Base-by-base conservation (phyloP, 2,113 vertebrate genomes). In the Phylloscopus whistleri region DNA sequence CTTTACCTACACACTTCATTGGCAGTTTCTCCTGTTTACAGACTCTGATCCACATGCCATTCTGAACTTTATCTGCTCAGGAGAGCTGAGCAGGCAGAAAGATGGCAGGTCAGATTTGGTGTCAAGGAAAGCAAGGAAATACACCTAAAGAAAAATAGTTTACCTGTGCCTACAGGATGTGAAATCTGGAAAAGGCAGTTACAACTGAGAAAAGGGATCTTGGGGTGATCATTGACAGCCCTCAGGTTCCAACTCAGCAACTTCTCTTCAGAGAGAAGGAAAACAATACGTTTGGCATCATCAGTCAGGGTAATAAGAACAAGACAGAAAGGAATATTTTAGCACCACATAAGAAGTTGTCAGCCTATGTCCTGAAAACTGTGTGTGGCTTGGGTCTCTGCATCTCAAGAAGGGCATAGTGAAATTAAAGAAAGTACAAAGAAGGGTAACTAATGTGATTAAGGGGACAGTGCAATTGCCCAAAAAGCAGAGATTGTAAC, bases 161-260 rank as follows among this genome's bases (percentile, higher is more conserved):
- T 58, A 56, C 37, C 41, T 69, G 31, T 44, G 41, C 53, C 37
- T 39, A 49, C 10, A 10, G 0, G 0, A 31, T 10, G 6, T 3
- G 44, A 63, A 82, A 23, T 60, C 68, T 64, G 11, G 33, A 83
- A 90, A 55, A 62, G 5, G 26, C 31, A 78, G 46, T n/a, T 82
- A 64, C 13, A 48, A 22, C 4, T 26, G 20, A 59, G 48, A 60
- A 77, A 51, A 90, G 30, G 77, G 10, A 72, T 43, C 22, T 53
- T 82, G 11, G 43, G 13, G 39, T 16, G 8, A 16, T 18, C 60
- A 27, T 1, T 73, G 49, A 52, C 33, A 37, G 9, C 8, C 83
- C 67, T 82, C 7, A 2, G 37, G 51, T 67, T 62, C 52, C 72
- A 31, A 22, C 16, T 79, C 3, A 4, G n/a, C 4, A 10, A 22